phyloP scores from a whole-genome alignment of 2,113 vertebrate genomes.

The Perccottus glenii region DNA sequence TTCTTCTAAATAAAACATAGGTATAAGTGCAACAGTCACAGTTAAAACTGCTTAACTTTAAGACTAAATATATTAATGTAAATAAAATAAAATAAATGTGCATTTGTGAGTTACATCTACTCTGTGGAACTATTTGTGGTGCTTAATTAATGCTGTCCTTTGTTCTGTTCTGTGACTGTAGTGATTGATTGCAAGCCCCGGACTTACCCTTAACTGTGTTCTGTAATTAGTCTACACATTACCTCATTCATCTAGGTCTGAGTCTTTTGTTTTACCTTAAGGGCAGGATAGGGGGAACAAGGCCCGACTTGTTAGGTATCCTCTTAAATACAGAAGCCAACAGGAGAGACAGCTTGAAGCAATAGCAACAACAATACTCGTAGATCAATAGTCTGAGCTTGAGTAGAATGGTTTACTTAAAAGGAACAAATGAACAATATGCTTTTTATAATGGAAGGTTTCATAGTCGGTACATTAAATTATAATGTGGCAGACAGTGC shows the following conservation, averaged over 20 bases:
- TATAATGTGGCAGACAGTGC: background rate
- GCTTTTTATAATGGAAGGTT: background rate
- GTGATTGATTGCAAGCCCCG: constrained; percentile 20
- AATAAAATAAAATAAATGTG: constrained; percentile 10
- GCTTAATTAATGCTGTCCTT: constrained; percentile 5
- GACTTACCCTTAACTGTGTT: constrained; percentile 41
- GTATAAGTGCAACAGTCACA: too few species aligned
- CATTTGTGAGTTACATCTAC: constrained; percentile 11
- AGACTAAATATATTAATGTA: too few species aligned
- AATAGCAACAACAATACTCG: constrained; percentile 14
- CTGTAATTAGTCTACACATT: constrained; percentile 52
- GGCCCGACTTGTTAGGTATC: constrained; percentile 74
- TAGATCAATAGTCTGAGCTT: constrained; percentile 60
- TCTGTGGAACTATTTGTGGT: constrained; percentile 11
- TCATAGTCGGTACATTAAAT: constrained; percentile 4
- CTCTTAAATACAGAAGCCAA: constrained; percentile 19
- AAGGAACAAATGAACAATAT: constrained; percentile 25
- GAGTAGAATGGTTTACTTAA: constrained; percentile 36
- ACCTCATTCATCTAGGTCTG: constrained; percentile 34
- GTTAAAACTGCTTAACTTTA: too few species aligned
- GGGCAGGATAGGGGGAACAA: constrained; percentile 45
- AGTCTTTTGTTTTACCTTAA: constrained; percentile 46
- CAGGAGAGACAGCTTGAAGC: constrained; percentile 16
- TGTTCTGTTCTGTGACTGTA: constrained; percentile 9
- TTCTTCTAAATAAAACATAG: too few species aligned